phyloP scores from a whole-genome alignment of 30 jellyfish, hydroid and myxozoan species.

The Catostylus mosaicus region DNA sequence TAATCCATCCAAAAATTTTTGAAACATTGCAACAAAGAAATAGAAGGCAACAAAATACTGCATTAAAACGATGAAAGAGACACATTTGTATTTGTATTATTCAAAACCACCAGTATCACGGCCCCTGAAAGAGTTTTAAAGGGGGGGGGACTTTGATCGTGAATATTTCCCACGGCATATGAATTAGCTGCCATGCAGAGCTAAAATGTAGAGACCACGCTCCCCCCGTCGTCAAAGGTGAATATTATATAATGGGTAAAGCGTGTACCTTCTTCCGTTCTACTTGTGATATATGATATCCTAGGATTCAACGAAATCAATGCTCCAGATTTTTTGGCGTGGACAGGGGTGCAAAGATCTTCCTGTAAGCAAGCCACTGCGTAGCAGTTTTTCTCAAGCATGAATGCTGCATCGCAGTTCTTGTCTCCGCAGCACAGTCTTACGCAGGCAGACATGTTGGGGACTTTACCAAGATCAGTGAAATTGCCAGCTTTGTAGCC shows the following conservation, averaged over 20 bases:
- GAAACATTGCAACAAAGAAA: too few species aligned
- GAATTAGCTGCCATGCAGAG: too few species aligned
- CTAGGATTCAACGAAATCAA: slow-evolving; percentile 87
- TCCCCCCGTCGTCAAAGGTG: too few species aligned
- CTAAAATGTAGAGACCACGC: too few species aligned
- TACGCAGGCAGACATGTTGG: slow-evolving; percentile 92
- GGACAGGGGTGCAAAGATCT: slow-evolving; percentile 91
- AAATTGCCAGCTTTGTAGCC: slow-evolving; percentile 97
- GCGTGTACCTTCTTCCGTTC: slow-evolving; percentile 92
- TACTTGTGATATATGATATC: slow-evolving; percentile 89
- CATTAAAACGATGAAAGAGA: too few species aligned
- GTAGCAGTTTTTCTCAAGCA: slow-evolving; percentile 95
- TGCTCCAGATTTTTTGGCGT: slow-evolving; percentile 88
- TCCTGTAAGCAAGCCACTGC: slow-evolving; percentile 86
- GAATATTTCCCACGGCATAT: too few species aligned
- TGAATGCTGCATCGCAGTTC: slow-evolving; percentile 96
- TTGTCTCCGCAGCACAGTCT: slow-evolving; percentile 98
- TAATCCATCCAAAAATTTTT: too few species aligned
- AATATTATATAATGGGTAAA: background rate
- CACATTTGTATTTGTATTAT: too few species aligned
- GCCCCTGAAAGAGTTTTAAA: too few species aligned
- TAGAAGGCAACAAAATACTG: too few species aligned
- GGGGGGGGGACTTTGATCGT: too few species aligned
- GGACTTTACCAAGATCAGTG: slow-evolving; percentile 89
- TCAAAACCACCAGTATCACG: too few species aligned